These are phyloP conservation scores for Stigmatopora nigra DNA, from an alignment of 2,113 vertebrate species.

Conservation along the genomic window DNA sequence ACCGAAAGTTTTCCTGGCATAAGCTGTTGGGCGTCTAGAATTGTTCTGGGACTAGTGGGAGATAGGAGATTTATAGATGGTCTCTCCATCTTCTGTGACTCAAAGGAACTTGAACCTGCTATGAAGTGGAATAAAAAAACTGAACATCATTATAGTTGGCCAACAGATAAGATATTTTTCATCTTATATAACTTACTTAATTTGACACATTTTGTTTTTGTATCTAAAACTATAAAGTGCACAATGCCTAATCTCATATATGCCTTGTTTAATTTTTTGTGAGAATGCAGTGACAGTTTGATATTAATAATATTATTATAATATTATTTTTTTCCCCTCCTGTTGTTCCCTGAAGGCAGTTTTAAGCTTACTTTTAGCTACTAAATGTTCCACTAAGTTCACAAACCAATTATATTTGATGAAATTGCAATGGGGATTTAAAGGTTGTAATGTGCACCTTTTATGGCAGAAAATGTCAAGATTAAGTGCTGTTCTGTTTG, in stretches of 20 bases:
- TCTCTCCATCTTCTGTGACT: constrained; percentile 98
- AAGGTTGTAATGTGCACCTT: neutral
- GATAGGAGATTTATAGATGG: constrained; percentile 95
- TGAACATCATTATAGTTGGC: constrained; percentile 1
- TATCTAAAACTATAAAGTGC: constrained; percentile 4
- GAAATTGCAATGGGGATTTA: neutral
- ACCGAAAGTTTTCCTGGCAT: constrained; percentile 93
- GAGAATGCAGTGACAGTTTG: neutral
- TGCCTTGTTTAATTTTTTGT: neutral
- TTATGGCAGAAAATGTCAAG: neutral
- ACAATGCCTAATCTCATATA: neutral
- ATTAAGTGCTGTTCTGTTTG: neutral
- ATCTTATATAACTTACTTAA: too few species aligned
- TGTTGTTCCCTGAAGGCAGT: neutral
- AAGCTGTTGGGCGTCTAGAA: constrained; percentile 86
- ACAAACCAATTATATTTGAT: neutral
- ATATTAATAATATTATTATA: too few species aligned
- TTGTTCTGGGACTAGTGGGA: constrained; percentile 89
- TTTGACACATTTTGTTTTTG: neutral
- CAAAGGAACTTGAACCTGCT: constrained; percentile 98
- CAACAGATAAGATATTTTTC: too few species aligned
- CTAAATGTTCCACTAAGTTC: neutral
- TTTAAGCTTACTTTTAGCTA: neutral
- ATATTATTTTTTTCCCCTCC: neutral
- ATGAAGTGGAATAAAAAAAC: constrained; percentile 16